These are phyloP conservation scores for Eristalinus aeneus DNA, from an alignment of 2,888 invertebrate genomes.

Conservation along the genomic window DNA sequence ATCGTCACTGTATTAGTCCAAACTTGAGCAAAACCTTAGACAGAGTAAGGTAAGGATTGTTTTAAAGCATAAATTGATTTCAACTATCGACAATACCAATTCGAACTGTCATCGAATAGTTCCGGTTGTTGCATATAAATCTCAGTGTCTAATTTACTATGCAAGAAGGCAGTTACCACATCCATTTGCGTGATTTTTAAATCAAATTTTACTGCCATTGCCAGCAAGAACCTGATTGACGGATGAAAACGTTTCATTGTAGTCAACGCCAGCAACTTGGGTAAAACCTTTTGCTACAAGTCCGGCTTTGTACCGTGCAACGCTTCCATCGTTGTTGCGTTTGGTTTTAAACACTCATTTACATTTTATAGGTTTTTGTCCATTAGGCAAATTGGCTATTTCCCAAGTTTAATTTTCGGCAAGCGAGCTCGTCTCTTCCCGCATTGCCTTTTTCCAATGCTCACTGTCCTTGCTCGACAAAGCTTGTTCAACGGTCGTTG, in stretches of 20 bases:
- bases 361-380: slow-evolving; percentile 28
- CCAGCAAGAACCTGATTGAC: slow-evolving; percentile 17
- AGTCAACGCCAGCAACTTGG: slow-evolving; percentile 23
- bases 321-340: not conserved
- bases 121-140: slow-evolving; percentile 53
- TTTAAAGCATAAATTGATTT: slow-evolving; percentile 64
- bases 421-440: not conserved
- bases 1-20: slow-evolving; percentile 4
- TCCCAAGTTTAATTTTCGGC: not conserved
- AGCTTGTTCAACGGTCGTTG: slow-evolving; percentile 14
- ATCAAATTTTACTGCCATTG: slow-evolving; percentile 38
- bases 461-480: slow-evolving; percentile 13
- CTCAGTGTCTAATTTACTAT: slow-evolving; percentile 33
- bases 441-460: not conserved
- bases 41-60: slow-evolving; percentile 32
- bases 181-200: slow-evolving; percentile 62
- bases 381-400: slow-evolving; percentile 21
- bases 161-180: slow-evolving; percentile 46
- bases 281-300: not conserved
- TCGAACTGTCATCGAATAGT: slow-evolving; percentile 43
- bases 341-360: slow-evolving; percentile 42
- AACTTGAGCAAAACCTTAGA: slow-evolving; percentile 5
- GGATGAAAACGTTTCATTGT: too few relatives aligned
- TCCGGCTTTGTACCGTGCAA: not conserved
- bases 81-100: slow-evolving; percentile 39